Evolutionary conservation across 1,140 invertebrate genomes (phyloP).

Genomic region (Zaprionus gabonicus): DNA sequence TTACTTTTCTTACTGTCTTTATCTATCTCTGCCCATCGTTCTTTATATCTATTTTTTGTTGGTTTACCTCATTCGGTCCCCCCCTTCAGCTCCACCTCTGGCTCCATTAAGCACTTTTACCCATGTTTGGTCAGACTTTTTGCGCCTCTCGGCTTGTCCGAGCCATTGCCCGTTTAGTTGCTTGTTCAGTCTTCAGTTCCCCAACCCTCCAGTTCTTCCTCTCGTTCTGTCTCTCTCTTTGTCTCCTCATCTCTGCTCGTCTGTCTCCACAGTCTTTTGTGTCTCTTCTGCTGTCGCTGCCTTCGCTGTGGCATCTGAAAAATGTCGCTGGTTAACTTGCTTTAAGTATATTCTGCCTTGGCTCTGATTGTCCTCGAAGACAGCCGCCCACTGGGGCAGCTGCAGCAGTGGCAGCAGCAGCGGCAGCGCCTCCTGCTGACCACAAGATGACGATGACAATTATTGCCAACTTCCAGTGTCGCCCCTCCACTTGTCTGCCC

Average conservation of each 20-base stretch:
- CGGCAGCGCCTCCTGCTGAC: conserved; percentile 58
- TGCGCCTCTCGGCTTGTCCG: conserved; percentile 37
- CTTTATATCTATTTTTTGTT: not conserved
- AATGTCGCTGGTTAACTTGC: conserved; percentile 82
- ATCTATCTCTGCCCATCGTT: not conserved
- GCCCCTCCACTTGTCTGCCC: not conserved
- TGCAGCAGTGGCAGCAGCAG: not conserved
- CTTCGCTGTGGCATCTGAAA: conserved; percentile 70
- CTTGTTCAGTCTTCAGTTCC: conserved; percentile 64
- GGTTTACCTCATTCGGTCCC: not conserved
- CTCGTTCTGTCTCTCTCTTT: not conserved
- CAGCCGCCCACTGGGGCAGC: conserved; percentile 65
- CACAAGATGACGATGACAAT: conserved; percentile 77
- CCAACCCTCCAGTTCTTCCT: not conserved
- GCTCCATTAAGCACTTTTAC: conserved; percentile 30
- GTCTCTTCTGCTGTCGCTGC: conserved; percentile 36
- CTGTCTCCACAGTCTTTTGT: conserved; percentile 29
- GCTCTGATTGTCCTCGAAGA: conserved; percentile 73
- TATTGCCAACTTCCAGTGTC: conserved; percentile 68
- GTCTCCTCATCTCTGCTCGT: conserved; percentile 21
- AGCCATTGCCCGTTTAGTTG: conserved; percentile 61
- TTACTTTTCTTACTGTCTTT: not conserved
- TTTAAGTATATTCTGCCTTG: conserved; percentile 75
- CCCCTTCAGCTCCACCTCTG: conserved; percentile 30
- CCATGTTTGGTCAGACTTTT: conserved; percentile 49